These are phyloP conservation scores for Uromys caudimaculatus DNA, from an alignment of 2,797 vertebrate genomes.

Conservation along the genomic window DNA sequence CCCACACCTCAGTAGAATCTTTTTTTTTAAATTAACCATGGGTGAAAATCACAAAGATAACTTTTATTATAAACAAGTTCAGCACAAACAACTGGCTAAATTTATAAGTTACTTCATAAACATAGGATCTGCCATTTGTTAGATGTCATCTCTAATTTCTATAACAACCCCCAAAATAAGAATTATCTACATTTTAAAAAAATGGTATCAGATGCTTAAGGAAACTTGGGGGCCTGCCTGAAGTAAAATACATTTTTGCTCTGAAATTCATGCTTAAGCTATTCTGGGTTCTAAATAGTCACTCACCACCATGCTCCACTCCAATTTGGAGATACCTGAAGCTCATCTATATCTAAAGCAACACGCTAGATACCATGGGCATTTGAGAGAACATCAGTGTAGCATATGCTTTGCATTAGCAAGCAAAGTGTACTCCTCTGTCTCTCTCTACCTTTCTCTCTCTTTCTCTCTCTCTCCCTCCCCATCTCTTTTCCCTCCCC, in stretches of 20 bases:
- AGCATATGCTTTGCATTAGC: neutral
- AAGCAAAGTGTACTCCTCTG: neutral
- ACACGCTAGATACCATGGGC: neutral
- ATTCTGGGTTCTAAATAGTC: constrained; percentile 7
- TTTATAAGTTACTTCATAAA: neutral
- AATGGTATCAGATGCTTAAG: neutral
- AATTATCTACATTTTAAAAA: constrained; percentile 28
- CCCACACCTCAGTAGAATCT: neutral
- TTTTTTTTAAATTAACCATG: neutral
- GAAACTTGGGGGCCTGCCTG: neutral
- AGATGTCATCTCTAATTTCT: constrained; percentile 48
- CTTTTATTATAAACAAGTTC: constrained; percentile 48
- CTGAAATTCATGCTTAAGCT: constrained; percentile 26
- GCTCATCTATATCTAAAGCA: neutral
- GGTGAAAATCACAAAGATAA: constrained; percentile 27
- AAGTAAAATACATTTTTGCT: constrained; percentile 21
- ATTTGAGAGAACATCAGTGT: neutral
- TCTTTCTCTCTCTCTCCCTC: neutral
- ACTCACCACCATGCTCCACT: neutral
- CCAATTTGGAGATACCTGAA: neutral
- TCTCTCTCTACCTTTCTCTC: too few species aligned
- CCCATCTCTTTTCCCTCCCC: neutral
- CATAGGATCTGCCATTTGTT: neutral
- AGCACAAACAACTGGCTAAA: constrained; percentile 5
- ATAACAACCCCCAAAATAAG: constrained; percentile 43